A percentile compares a stretch with the other conserved stretches of the same genome.
phyloP scores from a whole-genome alignment of 2,888 invertebrate species.

The Sminthurides aquaticus region DNA sequence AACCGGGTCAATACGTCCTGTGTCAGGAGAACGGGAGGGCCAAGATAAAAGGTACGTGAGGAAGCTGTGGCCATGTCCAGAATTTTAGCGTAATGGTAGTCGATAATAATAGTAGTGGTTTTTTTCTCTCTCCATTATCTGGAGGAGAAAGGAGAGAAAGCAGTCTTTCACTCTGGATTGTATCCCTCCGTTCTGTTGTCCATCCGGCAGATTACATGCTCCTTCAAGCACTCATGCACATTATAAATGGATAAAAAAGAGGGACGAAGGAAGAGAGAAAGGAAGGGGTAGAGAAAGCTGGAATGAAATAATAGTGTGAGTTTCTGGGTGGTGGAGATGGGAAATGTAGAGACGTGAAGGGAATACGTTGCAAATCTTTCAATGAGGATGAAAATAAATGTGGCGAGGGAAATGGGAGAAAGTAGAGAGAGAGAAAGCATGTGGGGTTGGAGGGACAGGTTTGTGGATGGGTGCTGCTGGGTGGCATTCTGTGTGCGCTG shows the following conservation, averaged over 20 bases:
- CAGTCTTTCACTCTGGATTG: too few relatives aligned
- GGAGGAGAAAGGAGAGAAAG: too few relatives aligned
- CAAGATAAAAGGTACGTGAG: not conserved
- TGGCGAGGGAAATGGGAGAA: not conserved
- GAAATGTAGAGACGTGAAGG: not conserved
- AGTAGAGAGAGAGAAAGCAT: not conserved
- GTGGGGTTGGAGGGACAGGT: not conserved
- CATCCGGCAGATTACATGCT: too few relatives aligned
- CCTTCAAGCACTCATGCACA: too few relatives aligned
- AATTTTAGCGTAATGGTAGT: too few relatives aligned
- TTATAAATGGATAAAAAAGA: too few relatives aligned
- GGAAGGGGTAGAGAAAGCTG: not conserved
- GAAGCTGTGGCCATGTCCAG: too few relatives aligned
- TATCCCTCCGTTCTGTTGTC: too few relatives aligned
- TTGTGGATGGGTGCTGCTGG: not conserved
- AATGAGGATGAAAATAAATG: slow-evolving; percentile 5
- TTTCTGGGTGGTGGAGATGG: not conserved
- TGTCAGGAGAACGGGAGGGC: slow-evolving; percentile 5
- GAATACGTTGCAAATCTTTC: not conserved
- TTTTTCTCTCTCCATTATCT: too few relatives aligned
- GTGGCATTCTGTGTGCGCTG: too few relatives aligned
- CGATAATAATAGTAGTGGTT: too few relatives aligned
- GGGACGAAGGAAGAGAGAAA: too few relatives aligned
- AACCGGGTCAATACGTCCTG: not conserved
- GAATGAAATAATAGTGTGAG: not conserved